Evolutionary conservation across 1,140 invertebrate species (phyloP).

Genomic region (Papilio glaucus): DNA sequence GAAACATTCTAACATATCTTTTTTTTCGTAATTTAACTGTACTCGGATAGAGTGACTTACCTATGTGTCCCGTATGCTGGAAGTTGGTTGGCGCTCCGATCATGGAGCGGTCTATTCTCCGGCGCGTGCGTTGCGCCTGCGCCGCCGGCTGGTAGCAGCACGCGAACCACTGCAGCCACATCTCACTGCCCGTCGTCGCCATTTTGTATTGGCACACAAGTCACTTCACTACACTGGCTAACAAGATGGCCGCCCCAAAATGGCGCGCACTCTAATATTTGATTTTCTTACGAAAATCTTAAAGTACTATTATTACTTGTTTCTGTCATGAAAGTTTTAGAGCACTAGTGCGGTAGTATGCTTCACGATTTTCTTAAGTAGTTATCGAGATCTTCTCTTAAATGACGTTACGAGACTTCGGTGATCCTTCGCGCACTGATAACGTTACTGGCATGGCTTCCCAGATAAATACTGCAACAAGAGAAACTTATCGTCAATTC

Average conservation of each 20-base stretch:
- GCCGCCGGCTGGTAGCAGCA: conserved; percentile 90
- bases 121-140: conserved; percentile 85
- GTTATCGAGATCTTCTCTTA: conserved; percentile 40
- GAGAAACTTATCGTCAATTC: conserved; percentile 47
- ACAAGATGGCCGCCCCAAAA: conserved; percentile 42
- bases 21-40: neutral
- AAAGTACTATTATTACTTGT: neutral
- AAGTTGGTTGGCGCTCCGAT: conserved; percentile 96
- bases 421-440: conserved; percentile 55
- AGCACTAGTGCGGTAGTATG: neutral
- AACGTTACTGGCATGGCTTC: conserved; percentile 67
- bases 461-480: conserved; percentile 67
- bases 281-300: neutral
- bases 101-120: conserved; percentile 95
- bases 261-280: conserved; percentile 39
- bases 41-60: conserved; percentile 51
- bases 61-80: conserved; percentile 93
- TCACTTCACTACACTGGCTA: conserved; percentile 50
- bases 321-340: neutral
- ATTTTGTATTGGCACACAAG: conserved; percentile 84
- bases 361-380: conserved; percentile 12
- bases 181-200: conserved; percentile 89
- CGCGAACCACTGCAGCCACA: conserved; percentile 93
- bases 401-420: conserved; percentile 23
- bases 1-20: neutral